Percentiles rank a stretch among this genome's conserved stretches.
These are phyloP conservation scores for Chlorospingus flavigularis DNA, from an alignment of 2,797 vertebrate genomes.

Conservation along the genomic window DNA sequence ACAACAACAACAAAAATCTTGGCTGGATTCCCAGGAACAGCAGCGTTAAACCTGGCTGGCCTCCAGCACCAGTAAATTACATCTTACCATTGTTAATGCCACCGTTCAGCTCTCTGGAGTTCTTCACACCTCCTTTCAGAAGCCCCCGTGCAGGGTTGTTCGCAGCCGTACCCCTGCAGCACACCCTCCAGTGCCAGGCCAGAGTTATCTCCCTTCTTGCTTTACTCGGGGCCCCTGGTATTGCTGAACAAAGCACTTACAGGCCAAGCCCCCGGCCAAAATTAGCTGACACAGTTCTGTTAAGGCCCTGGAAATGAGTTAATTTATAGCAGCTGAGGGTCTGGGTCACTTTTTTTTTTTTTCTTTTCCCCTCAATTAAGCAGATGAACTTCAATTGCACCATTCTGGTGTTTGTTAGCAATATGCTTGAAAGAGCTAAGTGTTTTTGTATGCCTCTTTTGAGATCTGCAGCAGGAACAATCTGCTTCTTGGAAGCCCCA, in stretches of 20 bases:
- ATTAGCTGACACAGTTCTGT: background rate
- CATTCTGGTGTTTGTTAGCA: background rate
- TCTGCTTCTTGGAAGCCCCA: background rate
- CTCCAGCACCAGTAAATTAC: background rate
- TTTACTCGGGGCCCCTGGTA: background rate
- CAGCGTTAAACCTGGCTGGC: background rate
- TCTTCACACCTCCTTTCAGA: background rate
- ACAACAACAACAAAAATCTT: background rate
- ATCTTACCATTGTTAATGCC: background rate
- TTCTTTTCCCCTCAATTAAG: background rate
- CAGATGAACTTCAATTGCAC: conserved; percentile 1
- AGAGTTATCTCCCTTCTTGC: background rate
- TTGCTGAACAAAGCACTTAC: background rate
- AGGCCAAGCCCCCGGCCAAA: background rate
- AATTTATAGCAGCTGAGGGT: conserved; percentile 5
- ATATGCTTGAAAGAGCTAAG: background rate
- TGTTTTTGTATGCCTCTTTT: background rate
- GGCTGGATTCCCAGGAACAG: conserved; percentile 5
- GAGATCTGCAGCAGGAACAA: background rate
- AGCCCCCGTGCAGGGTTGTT: rapidly evolving
- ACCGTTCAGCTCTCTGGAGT: background rate
- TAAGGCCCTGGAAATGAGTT: background rate
- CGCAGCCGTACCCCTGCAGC: background rate
- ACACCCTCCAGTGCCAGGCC: background rate
- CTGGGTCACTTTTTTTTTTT: background rate